Percentiles rank a stretch among this genome's conserved stretches.
phyloP scores from a whole-genome alignment of 1,140 invertebrate species.

The Sinella curviseta region DNA sequence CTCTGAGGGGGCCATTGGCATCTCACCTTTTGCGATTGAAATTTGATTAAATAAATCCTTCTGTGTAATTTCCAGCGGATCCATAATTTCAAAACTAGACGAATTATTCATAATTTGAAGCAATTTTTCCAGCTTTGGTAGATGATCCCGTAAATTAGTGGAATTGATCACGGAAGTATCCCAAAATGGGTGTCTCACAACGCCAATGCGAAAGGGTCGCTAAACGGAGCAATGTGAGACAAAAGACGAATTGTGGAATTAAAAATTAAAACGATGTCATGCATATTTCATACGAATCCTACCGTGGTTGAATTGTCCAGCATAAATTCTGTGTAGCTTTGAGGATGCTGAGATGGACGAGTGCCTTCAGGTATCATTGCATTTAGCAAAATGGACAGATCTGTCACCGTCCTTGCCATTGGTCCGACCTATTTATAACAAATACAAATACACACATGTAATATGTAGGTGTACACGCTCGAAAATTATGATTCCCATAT shows the following conservation, averaged over 20 bases:
- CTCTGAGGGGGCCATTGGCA: too few relatives aligned
- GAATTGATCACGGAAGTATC: not conserved
- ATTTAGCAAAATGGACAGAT: conserved; percentile 28
- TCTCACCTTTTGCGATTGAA: too few relatives aligned
- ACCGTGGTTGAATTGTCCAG: not conserved
- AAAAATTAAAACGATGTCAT: not conserved
- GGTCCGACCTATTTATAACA: conserved; percentile 29
- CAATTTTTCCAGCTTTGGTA: not conserved
- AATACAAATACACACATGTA: too few relatives aligned
- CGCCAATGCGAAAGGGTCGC: not conserved
- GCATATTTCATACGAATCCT: not conserved
- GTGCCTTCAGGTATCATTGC: conserved; percentile 15
- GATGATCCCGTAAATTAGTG: not conserved
- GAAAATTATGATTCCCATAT: too few relatives aligned
- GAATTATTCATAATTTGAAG: too few relatives aligned
- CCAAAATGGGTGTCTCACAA: not conserved
- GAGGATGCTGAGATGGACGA: too few relatives aligned
- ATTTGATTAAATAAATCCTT: too few relatives aligned
- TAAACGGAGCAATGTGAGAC: too few relatives aligned
- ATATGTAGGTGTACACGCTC: too few relatives aligned
- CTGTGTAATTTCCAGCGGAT: too few relatives aligned
- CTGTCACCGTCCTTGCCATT: conserved; percentile 28
- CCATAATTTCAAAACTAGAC: too few relatives aligned
- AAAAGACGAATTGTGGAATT: too few relatives aligned
- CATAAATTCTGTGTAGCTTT: not conserved